Percentiles rank a stretch among this genome's conserved stretches.
Conservation (phyloP, 2,888 invertebrate genomes). For the Ametastegia equiseti region DNA sequence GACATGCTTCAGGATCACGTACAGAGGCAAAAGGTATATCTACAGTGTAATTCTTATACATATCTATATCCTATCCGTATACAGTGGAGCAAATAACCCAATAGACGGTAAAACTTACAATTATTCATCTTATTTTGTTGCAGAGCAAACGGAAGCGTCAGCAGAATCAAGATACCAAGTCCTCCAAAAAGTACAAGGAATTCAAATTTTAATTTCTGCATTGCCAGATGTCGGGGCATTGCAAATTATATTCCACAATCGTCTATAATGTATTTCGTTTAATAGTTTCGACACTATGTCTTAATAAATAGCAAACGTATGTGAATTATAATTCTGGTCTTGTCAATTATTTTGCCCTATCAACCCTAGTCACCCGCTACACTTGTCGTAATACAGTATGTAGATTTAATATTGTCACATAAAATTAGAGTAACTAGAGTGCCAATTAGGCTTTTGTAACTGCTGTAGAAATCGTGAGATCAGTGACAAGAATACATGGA, state of each 20-base stretch:
- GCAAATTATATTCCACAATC: conserved; percentile 1
- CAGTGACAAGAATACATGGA: neutral
- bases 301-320: neutral
- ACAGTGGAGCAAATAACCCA: neutral
- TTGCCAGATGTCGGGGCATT: neutral
- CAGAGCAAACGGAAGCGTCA: conserved; percentile 96
- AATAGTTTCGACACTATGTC: neutral
- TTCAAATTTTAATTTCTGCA: conserved; percentile 90
- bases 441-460: no score
- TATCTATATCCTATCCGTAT: neutral
- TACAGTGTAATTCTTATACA: conserved; percentile 54
- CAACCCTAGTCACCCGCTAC: neutral
- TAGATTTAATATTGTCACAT: no score
- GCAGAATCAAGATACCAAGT: conserved; percentile 92
- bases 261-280: neutral
- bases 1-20: conserved; percentile 99
- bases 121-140: conserved; percentile 70
- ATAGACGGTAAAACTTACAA: neutral
- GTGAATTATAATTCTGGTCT: neutral
- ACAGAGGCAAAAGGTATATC: conserved; percentile 93
- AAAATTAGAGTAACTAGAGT: no score
- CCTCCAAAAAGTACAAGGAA: conserved; percentile 98
- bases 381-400: no score
- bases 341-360: neutral
- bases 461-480: no score